These are phyloP conservation scores for Leucophora obtusa DNA, from an alignment of 2,888 invertebrate species.

Conservation along the genomic window DNA sequence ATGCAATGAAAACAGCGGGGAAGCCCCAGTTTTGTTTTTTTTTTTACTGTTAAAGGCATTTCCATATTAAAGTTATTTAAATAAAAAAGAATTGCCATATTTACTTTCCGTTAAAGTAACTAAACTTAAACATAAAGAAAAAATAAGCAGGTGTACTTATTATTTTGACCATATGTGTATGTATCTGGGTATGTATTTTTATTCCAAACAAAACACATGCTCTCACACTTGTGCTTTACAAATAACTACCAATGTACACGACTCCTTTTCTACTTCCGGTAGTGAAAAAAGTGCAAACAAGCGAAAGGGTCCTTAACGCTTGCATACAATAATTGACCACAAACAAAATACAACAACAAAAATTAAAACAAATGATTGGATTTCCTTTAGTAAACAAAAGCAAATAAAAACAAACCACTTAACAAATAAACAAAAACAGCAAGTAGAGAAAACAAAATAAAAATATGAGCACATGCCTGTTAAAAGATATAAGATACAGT, in stretches of 20 bases:
- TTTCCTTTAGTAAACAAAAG: conserved; percentile 41
- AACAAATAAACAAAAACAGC: not conserved
- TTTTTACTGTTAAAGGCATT: too few relatives aligned
- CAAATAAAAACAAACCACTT: conserved; percentile 21
- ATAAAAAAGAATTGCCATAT: too few relatives aligned
- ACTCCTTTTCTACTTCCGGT: conserved; percentile 30
- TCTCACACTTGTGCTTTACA: not conserved
- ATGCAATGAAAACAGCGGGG: too few relatives aligned
- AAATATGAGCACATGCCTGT: conserved; percentile 31
- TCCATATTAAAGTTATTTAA: too few relatives aligned
- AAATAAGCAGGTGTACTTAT: too few relatives aligned
- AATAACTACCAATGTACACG: too few relatives aligned
- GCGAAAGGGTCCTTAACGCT: conserved; percentile 1
- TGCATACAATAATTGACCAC: conserved; percentile 25
- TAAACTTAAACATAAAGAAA: too few relatives aligned
- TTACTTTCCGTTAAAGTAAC: too few relatives aligned
- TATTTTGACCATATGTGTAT: too few relatives aligned
- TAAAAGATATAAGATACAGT: conserved; percentile 27
- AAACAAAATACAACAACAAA: conserved; percentile 15
- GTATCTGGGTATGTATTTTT: not conserved
- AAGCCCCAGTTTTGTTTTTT: too few relatives aligned
- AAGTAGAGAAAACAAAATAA: conserved; percentile 1
- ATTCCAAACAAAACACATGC: conserved; percentile 3
- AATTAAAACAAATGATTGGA: conserved; percentile 39
- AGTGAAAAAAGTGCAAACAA: conserved; percentile 24